Evolutionary conservation across 2,797 vertebrate species (phyloP).

Genomic region (Rhinichthys osculus): DNA sequence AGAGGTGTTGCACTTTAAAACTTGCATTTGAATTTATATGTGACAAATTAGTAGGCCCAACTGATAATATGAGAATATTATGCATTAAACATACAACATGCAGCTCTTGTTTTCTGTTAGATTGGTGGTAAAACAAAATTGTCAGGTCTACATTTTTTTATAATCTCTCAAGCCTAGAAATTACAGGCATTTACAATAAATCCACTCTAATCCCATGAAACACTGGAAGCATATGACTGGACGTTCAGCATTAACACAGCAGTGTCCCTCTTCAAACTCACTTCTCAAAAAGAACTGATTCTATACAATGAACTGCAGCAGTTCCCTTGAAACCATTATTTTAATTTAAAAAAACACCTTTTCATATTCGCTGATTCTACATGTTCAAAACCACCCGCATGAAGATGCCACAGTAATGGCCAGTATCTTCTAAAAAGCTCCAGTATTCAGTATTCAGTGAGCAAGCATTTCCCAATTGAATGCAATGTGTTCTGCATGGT

Average conservation of each 20-base stretch:
- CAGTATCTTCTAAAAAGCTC: not conserved
- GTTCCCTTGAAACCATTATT: slow-evolving; percentile 20
- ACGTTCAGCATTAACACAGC: slow-evolving; percentile 2
- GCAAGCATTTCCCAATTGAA: not conserved
- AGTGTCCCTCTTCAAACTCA: not conserved
- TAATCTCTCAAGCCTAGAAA: slow-evolving; percentile 10
- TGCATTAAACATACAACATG: not conserved
- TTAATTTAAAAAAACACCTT: slow-evolving; percentile 14
- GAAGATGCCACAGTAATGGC: not conserved
- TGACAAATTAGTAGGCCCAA: not conserved
- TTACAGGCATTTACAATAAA: slow-evolving; percentile 22
- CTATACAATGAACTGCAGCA: not conserved
- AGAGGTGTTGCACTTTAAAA: not conserved
- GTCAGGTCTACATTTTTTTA: not conserved
- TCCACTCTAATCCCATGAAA: slow-evolving; percentile 41
- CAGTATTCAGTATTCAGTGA: not conserved
- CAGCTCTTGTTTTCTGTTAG: not conserved
- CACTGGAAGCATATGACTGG: slow-evolving; percentile 10
- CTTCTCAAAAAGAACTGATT: not conserved
- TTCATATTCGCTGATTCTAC: slow-evolving; percentile 19
- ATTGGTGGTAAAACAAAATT: not conserved
- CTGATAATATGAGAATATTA: not conserved
- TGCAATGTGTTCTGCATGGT: not conserved
- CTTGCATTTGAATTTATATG: not conserved
- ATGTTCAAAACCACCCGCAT: slow-evolving; percentile 30